A percentile compares a stretch with the other conserved stretches of the same genome.
Conservation (phyloP, 2,113 vertebrate species). For the Syngnathoides biaculeatus region DNA sequence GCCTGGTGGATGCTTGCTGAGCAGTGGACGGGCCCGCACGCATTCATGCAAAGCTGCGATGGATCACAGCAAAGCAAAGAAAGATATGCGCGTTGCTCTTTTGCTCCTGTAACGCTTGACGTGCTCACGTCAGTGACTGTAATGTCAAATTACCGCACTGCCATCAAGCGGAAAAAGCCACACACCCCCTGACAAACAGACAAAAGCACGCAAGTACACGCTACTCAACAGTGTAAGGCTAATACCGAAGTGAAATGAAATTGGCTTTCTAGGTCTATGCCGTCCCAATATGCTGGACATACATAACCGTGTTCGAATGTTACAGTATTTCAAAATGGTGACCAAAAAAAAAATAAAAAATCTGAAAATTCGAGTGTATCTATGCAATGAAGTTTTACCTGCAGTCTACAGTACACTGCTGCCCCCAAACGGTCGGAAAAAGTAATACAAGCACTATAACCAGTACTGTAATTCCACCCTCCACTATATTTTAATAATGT, state of each 20-base stretch:
- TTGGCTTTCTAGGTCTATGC: not conserved
- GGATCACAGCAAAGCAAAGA: not conserved
- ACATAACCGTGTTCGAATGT: not conserved
- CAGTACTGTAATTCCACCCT: too few species aligned
- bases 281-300: not conserved
- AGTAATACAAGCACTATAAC: not conserved
- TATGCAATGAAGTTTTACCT: not conserved
- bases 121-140: not conserved
- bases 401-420: not conserved
- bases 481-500: not conserved
- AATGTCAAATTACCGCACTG: not conserved
- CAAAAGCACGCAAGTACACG: too few species aligned
- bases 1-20: slow-evolving; percentile 42
- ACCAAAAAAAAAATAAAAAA: not conserved
- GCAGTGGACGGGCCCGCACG: slow-evolving; percentile 20
- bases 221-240: too few species aligned
- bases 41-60: slow-evolving; percentile 16
- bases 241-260: not conserved
- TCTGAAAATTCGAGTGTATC: not conserved
- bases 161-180: not conserved
- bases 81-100: not conserved
- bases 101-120: not conserved
- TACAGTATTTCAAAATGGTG: slow-evolving; percentile 3
- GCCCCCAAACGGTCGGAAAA: not conserved
- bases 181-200: too few species aligned